Evolutionary conservation across 1,140 invertebrate genomes (phyloP), one percentile per base, ranked within the genome.

Genomic region (Formica exsecta): DNA sequence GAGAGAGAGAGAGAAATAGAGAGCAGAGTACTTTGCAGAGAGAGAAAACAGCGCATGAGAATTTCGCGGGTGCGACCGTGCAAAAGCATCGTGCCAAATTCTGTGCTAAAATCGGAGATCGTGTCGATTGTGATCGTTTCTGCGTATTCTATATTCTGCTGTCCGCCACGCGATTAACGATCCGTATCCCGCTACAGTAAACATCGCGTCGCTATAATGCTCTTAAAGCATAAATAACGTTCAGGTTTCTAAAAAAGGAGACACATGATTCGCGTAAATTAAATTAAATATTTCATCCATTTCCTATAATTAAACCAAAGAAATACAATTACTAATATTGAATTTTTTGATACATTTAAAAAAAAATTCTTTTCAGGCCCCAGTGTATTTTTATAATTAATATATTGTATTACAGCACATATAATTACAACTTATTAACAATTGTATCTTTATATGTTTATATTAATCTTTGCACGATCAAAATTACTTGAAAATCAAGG

Each of bases 21-120:
- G 32, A 7, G 29, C 25, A 41, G 29, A 25, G 3, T 8, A 48
- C 3, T 48, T 48, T 1, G 32, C 32, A 62, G 13, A 71, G 32
- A 57, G 44, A 48, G 44, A 16, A n/a, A 19, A 74, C 54, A 22
- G 54, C 32, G 22, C 32, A 54, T 29, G 36, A 51, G 25, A 59
- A 29, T 51, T 70, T 29, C 36, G 54, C 76, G 32, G 38, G 13
- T 13, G 61, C 85, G 61, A 76, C 7, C 44, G 13, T 48, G 44
- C 71, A 54, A 66, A 85, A 88, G 66, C 86, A 66, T 44, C 38
- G 66, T 86, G 83, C 87, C 88, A 76, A 89, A 89, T 89, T 86
- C 87, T 83, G 13, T 19, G 81, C 86, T 80, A 80, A 80, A 80
- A 70, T 80, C 77, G 57, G 77, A 80, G 64, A 19, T 80, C 77